Percentiles rank a stretch among this genome's conserved stretches.
These are phyloP conservation scores for Onychomys torridus DNA, from an alignment of 2,797 vertebrate genomes.

Conservation along the genomic window DNA sequence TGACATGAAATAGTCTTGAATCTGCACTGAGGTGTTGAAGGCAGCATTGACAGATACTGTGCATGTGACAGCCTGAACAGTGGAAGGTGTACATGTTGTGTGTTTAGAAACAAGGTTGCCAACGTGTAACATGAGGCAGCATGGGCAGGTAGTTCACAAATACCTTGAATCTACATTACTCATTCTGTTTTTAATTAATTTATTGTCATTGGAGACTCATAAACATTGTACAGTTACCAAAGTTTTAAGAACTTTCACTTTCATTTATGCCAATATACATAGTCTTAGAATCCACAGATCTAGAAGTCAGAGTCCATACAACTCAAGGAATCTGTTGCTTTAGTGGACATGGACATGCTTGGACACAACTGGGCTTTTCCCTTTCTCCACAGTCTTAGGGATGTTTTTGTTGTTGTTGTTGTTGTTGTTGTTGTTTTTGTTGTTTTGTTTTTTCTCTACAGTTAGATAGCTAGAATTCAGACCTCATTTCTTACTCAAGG, in stretches of 20 bases:
- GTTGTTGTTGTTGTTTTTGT: too few relatives aligned
- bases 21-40: neutral
- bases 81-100: neutral
- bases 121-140: too few relatives aligned
- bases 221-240: neutral
- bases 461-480: neutral
- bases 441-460: neutral
- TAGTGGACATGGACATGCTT: neutral
- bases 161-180: accelerated
- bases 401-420: too few relatives aligned
- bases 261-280: neutral
- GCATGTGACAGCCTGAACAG: neutral
- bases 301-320: neutral
- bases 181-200: neutral
- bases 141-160: neutral
- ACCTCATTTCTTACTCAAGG: neutral
- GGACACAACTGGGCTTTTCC: neutral
- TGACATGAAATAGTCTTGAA: neutral
- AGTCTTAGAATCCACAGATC: neutral
- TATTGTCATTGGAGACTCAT: neutral
- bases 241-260: neutral
- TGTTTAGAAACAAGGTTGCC: neutral
- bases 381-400: neutral
- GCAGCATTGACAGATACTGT: neutral
- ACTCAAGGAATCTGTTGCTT: neutral